Evolutionary conservation across 2,113 vertebrate genomes (phyloP).

Genomic region (Limnothrissa miodon): DNA sequence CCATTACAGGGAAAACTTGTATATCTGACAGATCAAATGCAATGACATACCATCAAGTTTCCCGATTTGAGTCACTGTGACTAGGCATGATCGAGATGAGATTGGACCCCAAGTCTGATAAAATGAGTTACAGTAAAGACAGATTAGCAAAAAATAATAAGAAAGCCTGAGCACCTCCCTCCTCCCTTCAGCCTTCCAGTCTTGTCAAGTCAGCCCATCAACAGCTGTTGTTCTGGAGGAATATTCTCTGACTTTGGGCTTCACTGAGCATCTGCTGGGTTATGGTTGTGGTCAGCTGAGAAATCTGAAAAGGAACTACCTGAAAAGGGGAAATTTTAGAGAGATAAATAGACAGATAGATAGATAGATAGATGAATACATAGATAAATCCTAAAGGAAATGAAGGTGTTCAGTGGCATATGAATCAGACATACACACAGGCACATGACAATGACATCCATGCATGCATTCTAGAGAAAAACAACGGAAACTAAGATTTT

Average conservation of each 20-base stretch:
- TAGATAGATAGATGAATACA: too few relatives aligned
- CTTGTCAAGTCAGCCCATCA: neutral
- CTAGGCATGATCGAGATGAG: too few relatives aligned
- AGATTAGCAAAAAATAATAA: neutral
- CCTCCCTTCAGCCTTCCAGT: neutral
- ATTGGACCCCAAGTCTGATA: too few relatives aligned
- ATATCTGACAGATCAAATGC: neutral
- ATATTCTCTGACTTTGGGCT: neutral
- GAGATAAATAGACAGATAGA: too few relatives aligned
- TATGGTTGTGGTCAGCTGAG: neutral
- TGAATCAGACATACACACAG: too few relatives aligned
- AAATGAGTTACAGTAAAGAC: too few relatives aligned
- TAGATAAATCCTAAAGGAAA: too few relatives aligned
- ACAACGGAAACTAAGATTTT: too few relatives aligned
- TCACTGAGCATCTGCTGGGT: neutral
- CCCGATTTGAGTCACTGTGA: neutral
- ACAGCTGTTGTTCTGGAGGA: neutral
- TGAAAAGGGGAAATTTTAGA: too few relatives aligned
- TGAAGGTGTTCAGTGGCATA: too few relatives aligned
- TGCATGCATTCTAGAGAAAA: too few relatives aligned
- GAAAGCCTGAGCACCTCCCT: neutral
- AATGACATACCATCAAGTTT: neutral
- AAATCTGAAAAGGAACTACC: neutral
- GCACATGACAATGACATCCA: too few relatives aligned
- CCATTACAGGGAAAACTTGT: neutral